A percentile compares a stretch with the other conserved stretches of the same genome.
Conservation (phyloP, 2,888 invertebrate species). For the Loripinus fragilis region DNA sequence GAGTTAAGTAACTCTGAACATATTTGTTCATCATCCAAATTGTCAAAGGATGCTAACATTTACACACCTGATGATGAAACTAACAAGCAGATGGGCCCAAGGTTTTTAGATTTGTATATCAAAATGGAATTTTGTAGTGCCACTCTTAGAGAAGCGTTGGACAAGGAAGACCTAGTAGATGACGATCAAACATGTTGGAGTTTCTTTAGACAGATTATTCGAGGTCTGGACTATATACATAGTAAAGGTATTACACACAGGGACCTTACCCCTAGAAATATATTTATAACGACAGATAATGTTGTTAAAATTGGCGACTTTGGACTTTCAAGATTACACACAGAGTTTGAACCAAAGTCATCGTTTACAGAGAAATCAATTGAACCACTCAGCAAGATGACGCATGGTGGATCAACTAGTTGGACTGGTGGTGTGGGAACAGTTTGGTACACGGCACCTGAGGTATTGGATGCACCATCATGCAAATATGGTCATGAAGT, state of each 20-base stretch:
- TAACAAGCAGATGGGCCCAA: background rate
- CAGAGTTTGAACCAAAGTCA: background rate
- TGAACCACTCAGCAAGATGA: background rate
- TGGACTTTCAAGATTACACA: conserved; percentile 4
- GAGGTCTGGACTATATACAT: background rate
- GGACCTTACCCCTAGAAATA: conserved; percentile 2
- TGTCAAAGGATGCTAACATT: too few relatives aligned
- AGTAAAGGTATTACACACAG: conserved; percentile 1
- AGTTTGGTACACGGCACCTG: conserved; percentile 1
- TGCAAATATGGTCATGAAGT: conserved; percentile 8
- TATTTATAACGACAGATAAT: conserved; percentile 1
- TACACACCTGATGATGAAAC: background rate
- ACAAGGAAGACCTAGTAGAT: background rate
- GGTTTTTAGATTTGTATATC: background rate
- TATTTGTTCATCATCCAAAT: too few relatives aligned
- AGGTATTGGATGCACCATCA: background rate
- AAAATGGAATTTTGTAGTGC: background rate
- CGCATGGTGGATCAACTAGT: too few relatives aligned
- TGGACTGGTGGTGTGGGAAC: conserved; percentile 1
- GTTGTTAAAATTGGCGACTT: conserved; percentile 13
- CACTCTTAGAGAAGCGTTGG: background rate
- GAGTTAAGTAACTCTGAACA: too few relatives aligned
- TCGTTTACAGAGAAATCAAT: too few relatives aligned
- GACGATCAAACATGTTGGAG: background rate
- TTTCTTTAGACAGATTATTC: background rate